phyloP scores from a whole-genome alignment of 2,113 vertebrate species.

The Albula goreensis region DNA sequence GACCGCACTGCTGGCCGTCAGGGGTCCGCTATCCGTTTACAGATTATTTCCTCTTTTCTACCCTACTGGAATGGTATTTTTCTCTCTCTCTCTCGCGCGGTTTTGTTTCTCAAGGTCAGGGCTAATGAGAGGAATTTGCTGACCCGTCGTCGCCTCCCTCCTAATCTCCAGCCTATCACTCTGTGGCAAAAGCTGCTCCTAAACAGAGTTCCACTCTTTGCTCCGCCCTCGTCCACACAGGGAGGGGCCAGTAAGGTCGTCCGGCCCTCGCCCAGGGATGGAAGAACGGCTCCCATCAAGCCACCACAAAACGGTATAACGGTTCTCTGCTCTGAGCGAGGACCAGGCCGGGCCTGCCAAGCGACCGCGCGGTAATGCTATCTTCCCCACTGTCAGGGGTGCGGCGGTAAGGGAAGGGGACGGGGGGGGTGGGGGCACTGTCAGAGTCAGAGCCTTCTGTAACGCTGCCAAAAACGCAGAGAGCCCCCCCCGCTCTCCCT shows the following conservation, averaged over 20 bases:
- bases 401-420: not conserved
- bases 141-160: not conserved
- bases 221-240: not conserved
- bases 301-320: too few relatives aligned
- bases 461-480: not conserved
- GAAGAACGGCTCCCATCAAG: not conserved
- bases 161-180: not conserved
- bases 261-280: not conserved
- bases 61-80: not conserved
- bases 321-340: not conserved
- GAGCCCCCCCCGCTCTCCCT: not conserved
- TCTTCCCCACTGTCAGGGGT: not conserved
- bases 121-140: not conserved
- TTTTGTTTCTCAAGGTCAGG: constrained; percentile 4
- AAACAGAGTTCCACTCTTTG: not conserved
- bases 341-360: not conserved
- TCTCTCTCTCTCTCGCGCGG: too few relatives aligned
- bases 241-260: not conserved
- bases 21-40: not conserved
- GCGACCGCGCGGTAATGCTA: not conserved
- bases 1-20: not conserved
- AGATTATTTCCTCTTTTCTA: not conserved
- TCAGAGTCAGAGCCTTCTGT: not conserved
- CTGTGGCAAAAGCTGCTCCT: not conserved
- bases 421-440: not conserved